phyloP scores from a whole-genome alignment of 2,113 vertebrate species.

The Nothobranchius furzeri region DNA sequence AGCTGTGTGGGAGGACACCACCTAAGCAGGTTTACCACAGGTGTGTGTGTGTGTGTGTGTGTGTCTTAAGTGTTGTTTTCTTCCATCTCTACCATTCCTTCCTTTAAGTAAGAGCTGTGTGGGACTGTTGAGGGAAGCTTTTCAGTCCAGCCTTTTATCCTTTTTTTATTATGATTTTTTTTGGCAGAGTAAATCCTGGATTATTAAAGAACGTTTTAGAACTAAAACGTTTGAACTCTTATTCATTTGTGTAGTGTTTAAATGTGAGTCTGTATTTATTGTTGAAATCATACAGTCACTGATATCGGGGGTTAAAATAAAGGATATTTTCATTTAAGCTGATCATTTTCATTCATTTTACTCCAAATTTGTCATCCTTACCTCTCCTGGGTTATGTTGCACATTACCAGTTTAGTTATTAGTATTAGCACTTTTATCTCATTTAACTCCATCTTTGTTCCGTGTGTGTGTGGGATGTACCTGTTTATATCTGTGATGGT shows the following conservation, averaged over 20 bases:
- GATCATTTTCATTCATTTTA: not conserved
- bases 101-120: not conserved
- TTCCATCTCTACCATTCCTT: not conserved
- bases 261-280: slow-evolving; percentile 49
- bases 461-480: slow-evolving; percentile 3
- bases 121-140: not conserved
- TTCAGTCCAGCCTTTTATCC: not conserved
- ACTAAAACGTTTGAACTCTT: too few species aligned
- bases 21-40: slow-evolving; percentile 6
- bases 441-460: not conserved
- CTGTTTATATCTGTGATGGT: slow-evolving; percentile 10
- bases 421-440: slow-evolving; percentile 20
- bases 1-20: slow-evolving; percentile 29
- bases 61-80: not conserved
- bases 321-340: not conserved
- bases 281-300: slow-evolving; percentile 31
- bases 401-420: not conserved
- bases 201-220: too few species aligned
- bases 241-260: not conserved
- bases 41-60: not conserved
- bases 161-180: too few species aligned
- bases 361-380: slow-evolving; percentile 9
- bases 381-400: not conserved
- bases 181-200: not conserved
- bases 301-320: slow-evolving; percentile 12